Conservation (phyloP, 2,113 vertebrate genomes). For the Sinocyclocheilus anophthalmus region DNA sequence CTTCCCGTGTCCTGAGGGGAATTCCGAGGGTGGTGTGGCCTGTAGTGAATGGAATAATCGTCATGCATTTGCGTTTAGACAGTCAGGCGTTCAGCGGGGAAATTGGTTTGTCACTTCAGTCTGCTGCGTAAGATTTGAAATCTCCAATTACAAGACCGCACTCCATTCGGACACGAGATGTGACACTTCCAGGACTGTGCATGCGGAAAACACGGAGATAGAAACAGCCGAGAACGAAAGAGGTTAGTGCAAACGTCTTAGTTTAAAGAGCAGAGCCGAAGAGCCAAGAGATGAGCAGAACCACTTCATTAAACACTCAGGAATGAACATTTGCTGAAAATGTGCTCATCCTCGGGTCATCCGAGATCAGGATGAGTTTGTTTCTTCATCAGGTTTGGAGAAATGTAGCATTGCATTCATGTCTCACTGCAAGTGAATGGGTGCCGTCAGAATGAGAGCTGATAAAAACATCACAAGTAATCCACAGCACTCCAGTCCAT, state of each 20-base stretch:
- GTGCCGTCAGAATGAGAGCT: no score
- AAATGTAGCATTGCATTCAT: no score
- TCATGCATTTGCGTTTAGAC: constrained; percentile 77
- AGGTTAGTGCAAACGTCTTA: neutral
- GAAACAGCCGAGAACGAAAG: no score
- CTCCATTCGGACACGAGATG: constrained; percentile 44
- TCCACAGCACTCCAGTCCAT: no score
- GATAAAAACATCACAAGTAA: no score
- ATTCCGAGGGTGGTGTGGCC: constrained; percentile 41
- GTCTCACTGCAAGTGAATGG: no score
- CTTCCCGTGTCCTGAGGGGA: neutral
- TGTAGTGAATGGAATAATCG: constrained; percentile 48
- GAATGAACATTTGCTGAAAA: no score
- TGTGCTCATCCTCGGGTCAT: no score
- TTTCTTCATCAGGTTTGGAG: no score
- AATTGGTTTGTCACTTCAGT: constrained; percentile 81
- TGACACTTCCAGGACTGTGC: constrained; percentile 26
- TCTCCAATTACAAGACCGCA: constrained; percentile 77
- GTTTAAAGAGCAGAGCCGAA: neutral
- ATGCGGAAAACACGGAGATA: neutral
- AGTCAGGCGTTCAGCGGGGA: constrained; percentile 65
- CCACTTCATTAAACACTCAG: no score
- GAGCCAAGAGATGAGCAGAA: no score
- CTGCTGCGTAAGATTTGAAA: constrained; percentile 71
- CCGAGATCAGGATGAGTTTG: no score